Percentiles rank a stretch among this genome's conserved stretches.
phyloP scores from a whole-genome alignment of 1,140 invertebrate species.

The Drosophila suzukii region DNA sequence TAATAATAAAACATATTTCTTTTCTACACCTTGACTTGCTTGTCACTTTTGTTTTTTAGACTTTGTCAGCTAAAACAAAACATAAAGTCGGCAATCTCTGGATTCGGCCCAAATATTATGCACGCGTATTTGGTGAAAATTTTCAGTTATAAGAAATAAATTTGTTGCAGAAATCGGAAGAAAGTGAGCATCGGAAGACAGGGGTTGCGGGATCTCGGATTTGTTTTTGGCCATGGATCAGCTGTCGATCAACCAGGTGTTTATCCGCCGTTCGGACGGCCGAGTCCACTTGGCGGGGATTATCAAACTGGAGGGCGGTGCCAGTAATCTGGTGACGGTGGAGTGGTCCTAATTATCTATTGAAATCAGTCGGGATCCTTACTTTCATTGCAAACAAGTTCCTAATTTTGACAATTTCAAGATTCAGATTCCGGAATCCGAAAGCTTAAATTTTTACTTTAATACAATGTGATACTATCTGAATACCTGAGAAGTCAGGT shows the following conservation, averaged over 20 bases:
- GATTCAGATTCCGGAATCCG: constrained; percentile 85
- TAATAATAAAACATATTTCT: too few species aligned
- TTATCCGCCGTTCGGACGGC: constrained; percentile 96
- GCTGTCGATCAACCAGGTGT: constrained; percentile 91
- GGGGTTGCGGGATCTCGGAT: not conserved
- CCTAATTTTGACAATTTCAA: too few species aligned
- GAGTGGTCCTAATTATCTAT: constrained; percentile 94
- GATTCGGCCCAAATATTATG: not conserved
- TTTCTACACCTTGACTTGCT: not conserved
- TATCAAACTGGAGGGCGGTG: constrained; percentile 94
- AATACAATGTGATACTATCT: too few species aligned
- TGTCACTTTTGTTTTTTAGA: not conserved
- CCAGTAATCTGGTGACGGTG: constrained; percentile 93
- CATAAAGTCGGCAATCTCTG: not conserved
- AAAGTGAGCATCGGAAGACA: not conserved
- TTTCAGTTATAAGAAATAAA: not conserved
- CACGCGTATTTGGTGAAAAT: constrained; percentile 2
- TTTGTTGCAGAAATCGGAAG: constrained; percentile 9
- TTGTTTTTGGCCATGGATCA: constrained; percentile 54
- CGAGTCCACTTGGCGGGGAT: constrained; percentile 97
- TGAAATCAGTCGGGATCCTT: constrained; percentile 85
- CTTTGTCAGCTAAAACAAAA: not conserved
- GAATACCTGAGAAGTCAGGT: too few species aligned
- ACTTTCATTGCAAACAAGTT: too few species aligned
- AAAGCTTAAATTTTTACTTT: too few species aligned